Evolutionary conservation across 92 coral and sea anemone genomes (phyloP).

Genomic region (Virgularia gustaviana): DNA sequence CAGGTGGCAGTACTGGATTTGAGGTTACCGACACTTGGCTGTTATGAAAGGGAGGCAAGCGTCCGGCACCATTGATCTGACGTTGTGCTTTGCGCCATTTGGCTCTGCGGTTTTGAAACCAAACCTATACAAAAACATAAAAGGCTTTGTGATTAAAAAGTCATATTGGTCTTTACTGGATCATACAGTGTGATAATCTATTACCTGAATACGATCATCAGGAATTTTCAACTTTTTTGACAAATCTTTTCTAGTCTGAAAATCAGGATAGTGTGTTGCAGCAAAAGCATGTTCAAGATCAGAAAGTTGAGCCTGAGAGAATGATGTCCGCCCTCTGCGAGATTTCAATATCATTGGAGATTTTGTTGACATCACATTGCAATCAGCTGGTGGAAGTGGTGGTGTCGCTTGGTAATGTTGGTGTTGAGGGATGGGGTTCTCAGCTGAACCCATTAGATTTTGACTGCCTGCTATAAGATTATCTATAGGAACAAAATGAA

Average conservation of each 20-base stretch:
- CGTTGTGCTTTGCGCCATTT: conserved; percentile 33
- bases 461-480: conserved; percentile 36
- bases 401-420: too few relatives aligned
- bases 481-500: conserved; percentile 8
- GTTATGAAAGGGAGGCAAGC: background rate
- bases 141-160: background rate
- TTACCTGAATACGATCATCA: conserved; percentile 34
- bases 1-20: background rate
- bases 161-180: too few relatives aligned
- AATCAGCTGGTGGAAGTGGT: conserved; percentile 12
- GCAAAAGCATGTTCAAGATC: conserved; percentile 29
- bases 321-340: conserved; percentile 26
- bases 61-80: background rate
- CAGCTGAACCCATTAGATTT: conserved; percentile 23
- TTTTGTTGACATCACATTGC: background rate
- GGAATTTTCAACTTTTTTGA: conserved; percentile 26
- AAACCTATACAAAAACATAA: conserved; percentile 5
- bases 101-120: conserved; percentile 40
- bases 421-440: background rate
- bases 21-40: background rate
- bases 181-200: background rate
- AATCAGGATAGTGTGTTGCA: conserved; percentile 32
- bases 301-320: conserved; percentile 21
- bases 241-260: conserved; percentile 33
- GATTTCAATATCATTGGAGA: conserved; percentile 20